Evolutionary conservation across 2,797 vertebrate genomes (phyloP), one percentile per base, ranked within the genome.

Genomic region (Perodicticus potto): DNA sequence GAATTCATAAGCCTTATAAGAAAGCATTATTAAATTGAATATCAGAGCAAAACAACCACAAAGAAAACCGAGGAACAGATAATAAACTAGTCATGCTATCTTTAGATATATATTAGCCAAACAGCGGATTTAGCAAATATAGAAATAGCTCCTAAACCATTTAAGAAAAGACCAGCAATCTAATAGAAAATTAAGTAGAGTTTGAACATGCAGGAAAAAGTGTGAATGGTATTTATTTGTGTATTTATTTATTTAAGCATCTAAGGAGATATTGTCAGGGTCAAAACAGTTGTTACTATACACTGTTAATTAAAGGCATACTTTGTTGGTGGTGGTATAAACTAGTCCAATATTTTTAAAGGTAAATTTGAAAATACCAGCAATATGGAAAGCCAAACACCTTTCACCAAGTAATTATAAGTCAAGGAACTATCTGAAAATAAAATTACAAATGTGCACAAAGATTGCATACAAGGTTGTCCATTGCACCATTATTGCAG

Each of bases 111-210:
- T 69, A 37, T 53, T 77, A 84, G n/a, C 93, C 76, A 59, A 89
- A 74, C 22, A 13, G 3, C 9, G 88, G 76, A 94, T 32, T 95
- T 89, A 72, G 67, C 63, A 80, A 86, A 73, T 69, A 53, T 34
- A 65, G 67, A 91, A 86, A 40, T 86, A 55, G n/a, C n/a, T 73
- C 67, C 76, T 89, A 73, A 95, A 77, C 32, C 43, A 57, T 78
- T 89, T 69, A 61, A 93, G 34, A 55, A 88, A 92, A 43, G 12
- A 29, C 9, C 12, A 74, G n/a, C 8, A 70, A 61, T 72, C 43
- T 27, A 40, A n/a, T 25, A 37, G 43, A 92, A 94, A 94, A 63
- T 9, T 55, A 17, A 57, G 19, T 25, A 22, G 17, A 91, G 2
- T 65, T 91, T 86, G n/a, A 81, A 84, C 53, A 76, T 14, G 20